Percentiles rank a stretch among this genome's conserved stretches.
These are phyloP conservation scores for Calypte anna DNA, from an alignment of 2,113 vertebrate species.

Conservation along the genomic window DNA sequence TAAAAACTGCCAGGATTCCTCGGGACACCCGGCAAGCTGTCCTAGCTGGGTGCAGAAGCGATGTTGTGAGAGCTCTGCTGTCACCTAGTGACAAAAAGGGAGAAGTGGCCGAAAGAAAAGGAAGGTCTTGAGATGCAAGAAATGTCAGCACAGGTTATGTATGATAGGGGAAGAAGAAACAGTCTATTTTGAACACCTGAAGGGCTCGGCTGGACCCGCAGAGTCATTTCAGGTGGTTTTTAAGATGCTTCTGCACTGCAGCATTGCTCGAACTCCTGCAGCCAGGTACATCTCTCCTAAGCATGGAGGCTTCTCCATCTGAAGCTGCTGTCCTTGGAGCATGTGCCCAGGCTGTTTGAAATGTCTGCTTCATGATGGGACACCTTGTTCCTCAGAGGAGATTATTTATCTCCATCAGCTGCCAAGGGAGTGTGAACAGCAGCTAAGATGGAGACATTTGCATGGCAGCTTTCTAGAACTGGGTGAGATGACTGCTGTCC, in stretches of 20 bases:
- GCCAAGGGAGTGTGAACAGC: background rate
- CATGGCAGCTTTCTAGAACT: background rate
- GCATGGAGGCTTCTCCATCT: rapidly evolving
- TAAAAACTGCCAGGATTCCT: background rate
- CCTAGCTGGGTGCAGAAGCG: background rate
- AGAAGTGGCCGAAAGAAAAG: background rate
- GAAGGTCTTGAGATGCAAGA: background rate
- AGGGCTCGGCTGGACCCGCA: background rate
- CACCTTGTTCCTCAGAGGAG: background rate
- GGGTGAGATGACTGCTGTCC: background rate
- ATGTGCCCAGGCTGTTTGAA: background rate
- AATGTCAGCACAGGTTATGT: background rate
- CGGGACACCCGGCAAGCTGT: background rate
- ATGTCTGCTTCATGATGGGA: background rate
- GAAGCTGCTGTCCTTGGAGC: background rate
- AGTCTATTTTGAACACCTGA: background rate
- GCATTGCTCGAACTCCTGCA: background rate
- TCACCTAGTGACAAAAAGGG: constrained; percentile 47
- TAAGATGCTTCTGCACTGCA: rapidly evolving
- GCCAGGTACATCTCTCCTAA: too few species aligned
- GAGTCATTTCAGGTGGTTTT: background rate
- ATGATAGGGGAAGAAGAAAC: background rate
- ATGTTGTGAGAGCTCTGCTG: constrained; percentile 52
- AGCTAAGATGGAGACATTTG: background rate
- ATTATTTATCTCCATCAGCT: background rate